A percentile compares a stretch with the other conserved stretches of the same genome.
These are phyloP conservation scores for Linnaemya vulpina DNA, from an alignment of 2,888 invertebrate species.

Conservation along the genomic window DNA sequence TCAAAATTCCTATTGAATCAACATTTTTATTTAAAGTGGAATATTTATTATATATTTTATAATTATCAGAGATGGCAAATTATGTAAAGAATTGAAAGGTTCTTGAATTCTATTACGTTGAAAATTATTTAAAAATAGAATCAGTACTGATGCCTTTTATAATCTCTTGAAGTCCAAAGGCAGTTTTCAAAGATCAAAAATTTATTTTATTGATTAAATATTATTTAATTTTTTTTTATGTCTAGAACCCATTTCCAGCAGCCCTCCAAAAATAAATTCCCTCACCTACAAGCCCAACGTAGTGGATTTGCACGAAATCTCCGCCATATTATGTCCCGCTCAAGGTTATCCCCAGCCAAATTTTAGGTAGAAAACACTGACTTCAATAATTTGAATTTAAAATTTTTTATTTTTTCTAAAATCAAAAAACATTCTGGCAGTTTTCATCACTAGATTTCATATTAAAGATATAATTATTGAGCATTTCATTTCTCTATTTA, in stretches of 20 bases:
- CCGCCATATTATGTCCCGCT: conserved; percentile 88
- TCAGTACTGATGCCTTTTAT: no score
- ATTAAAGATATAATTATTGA: not conserved
- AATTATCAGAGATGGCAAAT: no score
- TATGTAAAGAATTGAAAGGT: no score
- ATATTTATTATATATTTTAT: no score
- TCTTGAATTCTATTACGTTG: no score
- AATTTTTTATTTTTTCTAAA: conserved; percentile 76
- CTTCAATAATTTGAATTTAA: not conserved
- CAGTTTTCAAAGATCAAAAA: conserved; percentile 65
- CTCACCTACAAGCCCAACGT: conserved; percentile 82
- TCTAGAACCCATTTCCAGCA: conserved; percentile 85
- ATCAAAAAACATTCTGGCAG: conserved; percentile 96
- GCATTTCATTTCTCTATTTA: conserved; percentile 75
- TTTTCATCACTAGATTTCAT: conserved; percentile 61
- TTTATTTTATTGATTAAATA: not conserved
- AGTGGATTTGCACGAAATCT: conserved; percentile 83
- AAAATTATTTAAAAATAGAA: no score
- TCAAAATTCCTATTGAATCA: no score
- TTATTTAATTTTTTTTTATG: not conserved
- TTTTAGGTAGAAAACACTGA: no score
- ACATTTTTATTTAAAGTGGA: no score
- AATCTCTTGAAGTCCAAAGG: conserved; percentile 35
- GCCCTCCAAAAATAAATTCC: conserved; percentile 84
- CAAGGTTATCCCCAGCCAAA: conserved; percentile 89